Percentiles rank a stretch among this genome's conserved stretches.
phyloP scores from a whole-genome alignment of 37 sponge, comb jelly and placozoan genomes.

The Ianthella basta region DNA sequence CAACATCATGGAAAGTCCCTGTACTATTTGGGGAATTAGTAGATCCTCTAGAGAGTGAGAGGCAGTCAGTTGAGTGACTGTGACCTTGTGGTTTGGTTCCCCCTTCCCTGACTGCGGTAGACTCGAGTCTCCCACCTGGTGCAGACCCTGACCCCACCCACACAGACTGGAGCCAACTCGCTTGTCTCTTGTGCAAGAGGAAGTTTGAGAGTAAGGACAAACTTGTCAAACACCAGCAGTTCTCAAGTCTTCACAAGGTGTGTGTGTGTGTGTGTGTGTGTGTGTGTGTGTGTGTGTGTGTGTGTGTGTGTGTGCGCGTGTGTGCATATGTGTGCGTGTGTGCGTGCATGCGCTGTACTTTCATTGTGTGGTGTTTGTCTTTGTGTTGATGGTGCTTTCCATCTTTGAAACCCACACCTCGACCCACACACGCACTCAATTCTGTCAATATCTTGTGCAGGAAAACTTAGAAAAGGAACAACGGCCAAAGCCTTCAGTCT shows the following conservation, averaged over 20 bases:
- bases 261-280: constrained; percentile 17
- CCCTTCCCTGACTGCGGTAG: neutral
- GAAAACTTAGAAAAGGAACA: constrained; percentile 38
- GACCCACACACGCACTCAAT: no score
- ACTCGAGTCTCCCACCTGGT: neutral
- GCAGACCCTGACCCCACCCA: constrained; percentile 43
- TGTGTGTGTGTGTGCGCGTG: constrained; percentile 20
- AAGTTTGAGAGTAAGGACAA: constrained; percentile 82
- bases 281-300: neutral
- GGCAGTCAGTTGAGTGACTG: no score
- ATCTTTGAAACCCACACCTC: no score
- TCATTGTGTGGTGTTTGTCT: neutral
- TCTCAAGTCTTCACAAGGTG: constrained; percentile 95
- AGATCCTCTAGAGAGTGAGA: no score
- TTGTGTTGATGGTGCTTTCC: neutral
- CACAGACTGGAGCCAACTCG: constrained; percentile 87
- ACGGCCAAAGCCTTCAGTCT: constrained; percentile 1
- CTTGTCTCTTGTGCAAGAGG: constrained; percentile 96
- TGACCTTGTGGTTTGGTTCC: no score
- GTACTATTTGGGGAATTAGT: no score
- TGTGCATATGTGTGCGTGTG: neutral
- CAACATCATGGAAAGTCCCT: no score
- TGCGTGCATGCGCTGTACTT: neutral
- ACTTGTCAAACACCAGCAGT: constrained; percentile 88
- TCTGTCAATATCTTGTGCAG: no score